Evolutionary conservation across 2,888 invertebrate species (phyloP).

Genomic region (Watsonalla binaria): DNA sequence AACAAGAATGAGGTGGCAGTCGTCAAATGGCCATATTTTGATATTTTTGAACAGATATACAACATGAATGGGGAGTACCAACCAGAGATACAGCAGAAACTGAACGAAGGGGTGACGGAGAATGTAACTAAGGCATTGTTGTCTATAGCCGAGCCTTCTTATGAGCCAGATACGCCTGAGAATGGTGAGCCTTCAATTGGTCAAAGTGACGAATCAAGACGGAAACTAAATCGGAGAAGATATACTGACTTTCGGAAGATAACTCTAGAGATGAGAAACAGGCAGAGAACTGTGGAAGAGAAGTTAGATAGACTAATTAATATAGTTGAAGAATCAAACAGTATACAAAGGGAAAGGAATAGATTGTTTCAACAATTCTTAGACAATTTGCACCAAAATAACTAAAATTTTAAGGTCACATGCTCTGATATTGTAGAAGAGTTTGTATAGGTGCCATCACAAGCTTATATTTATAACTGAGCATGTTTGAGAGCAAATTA

Average conservation of each 20-base stretch:
- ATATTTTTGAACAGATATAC: conserved; percentile 64
- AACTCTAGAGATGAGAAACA: conserved; percentile 61
- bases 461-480: no score
- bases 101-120: conserved; percentile 52
- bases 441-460: no score
- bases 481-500: no score
- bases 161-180: conserved; percentile 29
- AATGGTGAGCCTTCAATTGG: conserved; percentile 42
- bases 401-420: no score
- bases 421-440: no score
- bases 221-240: conserved; percentile 45
- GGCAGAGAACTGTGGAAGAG: conserved; percentile 63
- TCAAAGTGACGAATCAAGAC: conserved; percentile 47
- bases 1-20: conserved; percentile 42
- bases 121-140: conserved; percentile 56
- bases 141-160: conserved; percentile 44
- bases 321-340: conserved; percentile 71
- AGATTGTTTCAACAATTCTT: conserved; percentile 63
- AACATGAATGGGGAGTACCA: conserved; percentile 61
- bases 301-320: conserved; percentile 67
- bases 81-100: conserved; percentile 59
- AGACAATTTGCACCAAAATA: conserved; percentile 45
- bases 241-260: conserved; percentile 60
- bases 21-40: conserved; percentile 71
- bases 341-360: conserved; percentile 65